Conservation (phyloP, 2,797 vertebrate species). For the Hippocampus kuda region DNA sequence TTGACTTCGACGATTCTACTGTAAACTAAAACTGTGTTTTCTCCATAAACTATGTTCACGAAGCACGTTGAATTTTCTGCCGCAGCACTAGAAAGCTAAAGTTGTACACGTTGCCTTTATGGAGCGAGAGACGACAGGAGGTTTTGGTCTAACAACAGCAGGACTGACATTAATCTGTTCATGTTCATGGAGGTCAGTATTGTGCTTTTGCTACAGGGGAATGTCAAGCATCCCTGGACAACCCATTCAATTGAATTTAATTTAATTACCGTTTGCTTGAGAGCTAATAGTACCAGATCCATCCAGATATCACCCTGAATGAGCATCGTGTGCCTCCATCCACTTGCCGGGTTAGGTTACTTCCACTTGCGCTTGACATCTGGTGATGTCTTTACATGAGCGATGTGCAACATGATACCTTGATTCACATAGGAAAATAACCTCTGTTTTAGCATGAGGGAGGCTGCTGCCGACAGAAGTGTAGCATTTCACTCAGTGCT, state of each 20-base stretch:
- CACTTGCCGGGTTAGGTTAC: constrained; percentile 52
- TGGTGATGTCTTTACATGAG: constrained; percentile 66
- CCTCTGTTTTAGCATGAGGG: constrained; percentile 51
- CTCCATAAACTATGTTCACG: neutral
- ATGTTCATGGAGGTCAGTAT: constrained; percentile 56
- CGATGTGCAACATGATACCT: constrained; percentile 58
- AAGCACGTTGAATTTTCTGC: constrained; percentile 38
- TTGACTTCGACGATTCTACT: neutral
- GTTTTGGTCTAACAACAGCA: constrained; percentile 52
- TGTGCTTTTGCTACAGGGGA: constrained; percentile 42
- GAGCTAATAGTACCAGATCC: constrained; percentile 50
- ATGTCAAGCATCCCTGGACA: constrained; percentile 54
- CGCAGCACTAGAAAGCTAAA: constrained; percentile 39
- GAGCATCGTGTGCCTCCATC: constrained; percentile 14
- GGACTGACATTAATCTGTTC: constrained; percentile 60
- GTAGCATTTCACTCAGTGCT: constrained; percentile 63
- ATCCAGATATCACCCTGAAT: constrained; percentile 26
- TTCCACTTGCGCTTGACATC: constrained; percentile 61
- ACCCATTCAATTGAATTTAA: constrained; percentile 29
- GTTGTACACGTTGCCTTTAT: constrained; percentile 48
- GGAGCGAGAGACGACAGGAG: constrained; percentile 22
- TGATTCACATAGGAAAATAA: constrained; percentile 63
- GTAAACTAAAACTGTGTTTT: constrained; percentile 23
- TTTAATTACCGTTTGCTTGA: constrained; percentile 44
- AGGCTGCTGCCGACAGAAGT: constrained; percentile 49